Evolutionary conservation across 2,797 vertebrate genomes (phyloP).

Genomic region (Enteromius afrohamiltoni): DNA sequence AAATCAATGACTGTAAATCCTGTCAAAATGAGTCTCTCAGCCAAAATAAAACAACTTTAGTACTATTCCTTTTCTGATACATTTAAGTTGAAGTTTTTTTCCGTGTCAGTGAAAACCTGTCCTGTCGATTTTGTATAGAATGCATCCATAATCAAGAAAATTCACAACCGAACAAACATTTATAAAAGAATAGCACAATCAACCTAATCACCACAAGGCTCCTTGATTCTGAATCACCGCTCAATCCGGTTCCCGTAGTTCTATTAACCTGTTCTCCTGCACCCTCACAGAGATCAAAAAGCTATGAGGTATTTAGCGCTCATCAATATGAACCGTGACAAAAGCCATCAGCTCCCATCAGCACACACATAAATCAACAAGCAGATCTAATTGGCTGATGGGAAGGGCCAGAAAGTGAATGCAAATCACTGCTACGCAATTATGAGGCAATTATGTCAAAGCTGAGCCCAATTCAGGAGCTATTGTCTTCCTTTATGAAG

Average conservation of each 20-base stretch:
- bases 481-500: constrained; percentile 66
- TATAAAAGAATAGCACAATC: constrained; percentile 24
- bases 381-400: constrained; percentile 64
- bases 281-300: constrained; percentile 35
- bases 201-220: constrained; percentile 38
- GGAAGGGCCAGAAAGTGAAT: constrained; percentile 55
- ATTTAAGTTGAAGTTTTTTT: neutral
- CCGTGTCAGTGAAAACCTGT: neutral
- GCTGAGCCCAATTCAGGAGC: constrained; percentile 60
- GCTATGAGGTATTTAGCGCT: constrained; percentile 53
- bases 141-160: neutral
- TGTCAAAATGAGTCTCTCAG: constrained; percentile 1
- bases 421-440: constrained; percentile 64
- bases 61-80: neutral
- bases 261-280: constrained; percentile 53
- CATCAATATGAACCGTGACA: constrained; percentile 50
- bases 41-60: neutral
- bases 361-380: constrained; percentile 64
- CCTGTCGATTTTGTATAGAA: neutral
- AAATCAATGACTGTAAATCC: neutral
- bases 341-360: constrained; percentile 65
- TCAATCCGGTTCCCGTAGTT: constrained; percentile 44
- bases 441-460: constrained; percentile 62
- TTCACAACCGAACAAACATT: constrained; percentile 27
- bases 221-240: constrained; percentile 24